A percentile compares a stretch with the other conserved stretches of the same genome.
Evolutionary conservation across 2,797 vertebrate species (phyloP).

Genomic region (Cryptoprocta ferox): DNA sequence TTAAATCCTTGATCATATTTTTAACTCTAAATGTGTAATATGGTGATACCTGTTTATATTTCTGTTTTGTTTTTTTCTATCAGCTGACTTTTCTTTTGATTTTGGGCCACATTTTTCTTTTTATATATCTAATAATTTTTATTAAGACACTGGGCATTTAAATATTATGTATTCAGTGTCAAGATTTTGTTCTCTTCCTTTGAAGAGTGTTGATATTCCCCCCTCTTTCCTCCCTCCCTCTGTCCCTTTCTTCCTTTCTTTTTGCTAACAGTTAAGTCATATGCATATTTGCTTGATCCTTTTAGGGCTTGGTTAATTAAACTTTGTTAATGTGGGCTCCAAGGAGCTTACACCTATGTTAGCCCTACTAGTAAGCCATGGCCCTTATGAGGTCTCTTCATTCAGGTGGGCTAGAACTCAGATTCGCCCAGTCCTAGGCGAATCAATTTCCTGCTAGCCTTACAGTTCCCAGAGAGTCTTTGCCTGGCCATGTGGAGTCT

Average conservation of each 20-base stretch:
- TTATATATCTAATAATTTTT: background rate
- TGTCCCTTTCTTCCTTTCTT: background rate
- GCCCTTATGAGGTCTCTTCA: background rate
- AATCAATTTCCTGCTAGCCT: too few relatives aligned
- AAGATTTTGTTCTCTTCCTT: background rate
- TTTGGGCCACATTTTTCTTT: background rate
- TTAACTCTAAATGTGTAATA: background rate
- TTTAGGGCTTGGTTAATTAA: background rate
- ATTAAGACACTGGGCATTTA: background rate
- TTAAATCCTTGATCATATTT: constrained; percentile 31
- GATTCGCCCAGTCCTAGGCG: background rate
- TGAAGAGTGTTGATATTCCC: background rate
- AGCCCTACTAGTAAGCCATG: background rate
- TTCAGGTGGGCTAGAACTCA: background rate
- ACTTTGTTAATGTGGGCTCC: background rate
- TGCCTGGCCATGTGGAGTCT: background rate
- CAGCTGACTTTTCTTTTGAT: background rate
- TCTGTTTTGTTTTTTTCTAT: background rate
- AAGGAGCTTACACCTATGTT: background rate
- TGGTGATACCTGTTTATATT: background rate
- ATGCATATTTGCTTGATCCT: background rate
- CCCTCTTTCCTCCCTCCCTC: background rate
- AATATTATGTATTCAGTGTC: background rate
- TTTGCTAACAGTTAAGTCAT: background rate
- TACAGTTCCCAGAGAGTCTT: background rate